phyloP scores from a whole-genome alignment of 2,797 vertebrate genomes.

The Linurgus olivaceus region DNA sequence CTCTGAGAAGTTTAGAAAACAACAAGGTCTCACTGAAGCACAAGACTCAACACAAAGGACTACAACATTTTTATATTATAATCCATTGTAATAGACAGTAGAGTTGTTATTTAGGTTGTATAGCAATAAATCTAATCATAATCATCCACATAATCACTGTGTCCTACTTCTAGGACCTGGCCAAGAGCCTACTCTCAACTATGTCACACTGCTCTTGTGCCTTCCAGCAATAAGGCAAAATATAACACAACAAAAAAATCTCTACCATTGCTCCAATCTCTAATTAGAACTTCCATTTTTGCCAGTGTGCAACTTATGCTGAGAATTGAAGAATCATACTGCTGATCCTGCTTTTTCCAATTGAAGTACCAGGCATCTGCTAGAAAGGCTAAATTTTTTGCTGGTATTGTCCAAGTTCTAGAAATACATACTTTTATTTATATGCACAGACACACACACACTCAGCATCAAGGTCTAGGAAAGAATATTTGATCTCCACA shows the following conservation, averaged over 20 bases:
- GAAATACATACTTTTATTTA: not conserved
- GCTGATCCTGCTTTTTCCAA: not conserved
- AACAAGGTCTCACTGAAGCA: not conserved
- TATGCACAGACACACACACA: not conserved
- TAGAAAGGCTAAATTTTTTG: not conserved
- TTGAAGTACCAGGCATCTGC: not conserved
- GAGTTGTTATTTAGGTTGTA: not conserved
- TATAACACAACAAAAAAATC: not conserved
- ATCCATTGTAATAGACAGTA: not conserved
- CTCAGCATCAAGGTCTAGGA: not conserved
- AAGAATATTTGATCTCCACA: not conserved
- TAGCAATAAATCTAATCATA: not conserved
- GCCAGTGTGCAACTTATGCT: not conserved
- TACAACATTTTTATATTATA: not conserved
- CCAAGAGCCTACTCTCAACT: rapidly evolving
- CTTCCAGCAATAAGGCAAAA: not conserved
- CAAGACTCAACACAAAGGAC: not conserved
- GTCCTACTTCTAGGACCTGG: not conserved
- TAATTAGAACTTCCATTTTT: conserved; percentile 19
- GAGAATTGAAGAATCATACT: not conserved
- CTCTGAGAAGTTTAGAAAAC: not conserved
- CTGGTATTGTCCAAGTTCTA: not conserved
- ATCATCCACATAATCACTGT: not conserved
- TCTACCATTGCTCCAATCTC: not conserved
- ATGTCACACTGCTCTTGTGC: not conserved